A percentile compares a stretch with the other conserved stretches of the same genome.
These are phyloP conservation scores for Osedax fenrisi DNA, from an alignment of 2,888 invertebrate species.

Conservation along the genomic window DNA sequence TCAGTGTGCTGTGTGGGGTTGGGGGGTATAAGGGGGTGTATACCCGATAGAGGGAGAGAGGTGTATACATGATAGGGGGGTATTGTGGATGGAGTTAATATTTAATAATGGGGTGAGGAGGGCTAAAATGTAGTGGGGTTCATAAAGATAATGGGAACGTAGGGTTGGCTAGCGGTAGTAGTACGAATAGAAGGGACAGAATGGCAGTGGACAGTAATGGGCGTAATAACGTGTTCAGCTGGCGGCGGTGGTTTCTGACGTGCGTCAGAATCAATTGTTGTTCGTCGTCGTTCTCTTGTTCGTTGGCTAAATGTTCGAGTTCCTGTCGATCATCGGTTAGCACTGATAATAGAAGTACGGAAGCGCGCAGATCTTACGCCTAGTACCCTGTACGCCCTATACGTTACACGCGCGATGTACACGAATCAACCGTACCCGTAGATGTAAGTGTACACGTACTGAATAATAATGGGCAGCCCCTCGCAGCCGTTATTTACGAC, in stretches of 20 bases:
- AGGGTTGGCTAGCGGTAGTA: no score
- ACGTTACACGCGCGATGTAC: no score
- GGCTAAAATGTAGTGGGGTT: not conserved
- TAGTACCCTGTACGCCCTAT: no score
- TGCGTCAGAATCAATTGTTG: not conserved
- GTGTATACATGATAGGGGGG: not conserved
- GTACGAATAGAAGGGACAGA: no score
- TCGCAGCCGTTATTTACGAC: no score
- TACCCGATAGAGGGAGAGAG: not conserved
- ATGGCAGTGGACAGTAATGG: no score
- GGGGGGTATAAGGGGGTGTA: no score
- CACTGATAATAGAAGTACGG: no score
- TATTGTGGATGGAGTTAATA: not conserved
- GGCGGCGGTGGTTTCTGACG: not conserved
- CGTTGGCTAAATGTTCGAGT: not conserved
- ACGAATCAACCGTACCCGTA: no score
- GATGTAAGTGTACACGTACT: no score
- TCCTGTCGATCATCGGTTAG: not conserved
- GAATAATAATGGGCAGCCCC: no score
- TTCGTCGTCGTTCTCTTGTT: not conserved
- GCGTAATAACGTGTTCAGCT: not conserved
- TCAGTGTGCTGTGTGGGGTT: not conserved
- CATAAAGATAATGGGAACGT: not conserved
- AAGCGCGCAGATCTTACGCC: no score
- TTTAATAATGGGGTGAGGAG: not conserved